Evolutionary conservation across 2,888 invertebrate genomes (phyloP).

Genomic region (Tridacna crocea): DNA sequence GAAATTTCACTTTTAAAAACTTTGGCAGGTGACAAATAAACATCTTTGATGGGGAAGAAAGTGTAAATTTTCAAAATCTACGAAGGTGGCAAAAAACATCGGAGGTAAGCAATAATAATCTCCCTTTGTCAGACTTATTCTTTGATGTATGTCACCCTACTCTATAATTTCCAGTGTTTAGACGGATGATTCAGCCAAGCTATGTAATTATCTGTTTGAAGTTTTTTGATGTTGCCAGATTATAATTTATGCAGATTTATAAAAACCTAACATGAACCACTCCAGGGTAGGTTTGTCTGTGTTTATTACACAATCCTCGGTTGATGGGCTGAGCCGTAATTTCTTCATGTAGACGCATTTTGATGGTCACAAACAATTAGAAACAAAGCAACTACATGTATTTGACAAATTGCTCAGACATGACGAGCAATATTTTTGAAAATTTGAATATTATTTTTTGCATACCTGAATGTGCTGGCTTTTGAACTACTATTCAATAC

Average conservation of each 20-base stretch:
- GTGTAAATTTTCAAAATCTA: neutral
- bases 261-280: slow-evolving; percentile 20
- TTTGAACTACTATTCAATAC: too few species aligned
- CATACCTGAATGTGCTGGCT: too few species aligned
- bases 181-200: slow-evolving; percentile 19
- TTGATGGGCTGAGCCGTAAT: neutral
- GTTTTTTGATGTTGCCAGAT: slow-evolving; percentile 23
- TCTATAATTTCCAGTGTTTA: slow-evolving; percentile 27
- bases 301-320: slow-evolving; percentile 3
- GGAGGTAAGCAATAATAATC: slow-evolving; percentile 11
- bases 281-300: slow-evolving; percentile 15
- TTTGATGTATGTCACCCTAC: slow-evolving; percentile 25
- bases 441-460: too few species aligned
- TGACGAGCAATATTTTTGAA: too few species aligned
- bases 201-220: slow-evolving; percentile 28
- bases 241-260: slow-evolving; percentile 31
- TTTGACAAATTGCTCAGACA: too few species aligned
- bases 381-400: too few species aligned
- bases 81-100: slow-evolving; percentile 9
- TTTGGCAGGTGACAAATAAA: too few species aligned
- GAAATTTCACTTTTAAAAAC: too few species aligned
- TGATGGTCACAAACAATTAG: too few species aligned
- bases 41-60: too few species aligned
- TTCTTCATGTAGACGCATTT: too few species aligned
- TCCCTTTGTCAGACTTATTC: slow-evolving; percentile 14